Conservation (phyloP, 1,140 invertebrate species). For the Maconellicoccus hirsutus region DNA sequence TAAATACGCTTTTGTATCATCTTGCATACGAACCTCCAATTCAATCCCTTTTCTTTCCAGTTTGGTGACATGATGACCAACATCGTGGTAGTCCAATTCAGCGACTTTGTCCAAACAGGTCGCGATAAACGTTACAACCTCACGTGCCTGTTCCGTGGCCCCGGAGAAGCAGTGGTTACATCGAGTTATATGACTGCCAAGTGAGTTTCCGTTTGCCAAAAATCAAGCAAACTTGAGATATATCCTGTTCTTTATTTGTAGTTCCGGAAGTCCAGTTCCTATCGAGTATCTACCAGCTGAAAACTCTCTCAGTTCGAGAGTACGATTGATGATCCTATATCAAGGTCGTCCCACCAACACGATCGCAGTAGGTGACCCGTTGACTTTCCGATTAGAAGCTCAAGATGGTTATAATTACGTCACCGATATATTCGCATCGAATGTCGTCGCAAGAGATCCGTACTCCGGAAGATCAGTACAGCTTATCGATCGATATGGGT, state of each 20-base stretch:
- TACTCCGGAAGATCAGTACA: slow-evolving; percentile 81
- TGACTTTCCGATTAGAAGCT: slow-evolving; percentile 78
- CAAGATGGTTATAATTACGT: slow-evolving; percentile 79
- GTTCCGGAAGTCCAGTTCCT: slow-evolving; percentile 77
- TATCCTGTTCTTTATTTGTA: slow-evolving; percentile 24
- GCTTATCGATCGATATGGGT: slow-evolving; percentile 80
- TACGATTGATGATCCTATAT: slow-evolving; percentile 71
- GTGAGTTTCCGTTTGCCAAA: slow-evolving; percentile 39
- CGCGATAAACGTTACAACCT: slow-evolving; percentile 83
- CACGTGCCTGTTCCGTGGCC: slow-evolving; percentile 78
- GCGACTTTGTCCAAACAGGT: slow-evolving; percentile 81
- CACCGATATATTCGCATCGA: slow-evolving; percentile 83
- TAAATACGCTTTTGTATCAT: slow-evolving; percentile 34
- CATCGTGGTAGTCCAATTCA: slow-evolving; percentile 87
- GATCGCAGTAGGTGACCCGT: slow-evolving; percentile 83
- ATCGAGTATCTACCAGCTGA: slow-evolving; percentile 84
- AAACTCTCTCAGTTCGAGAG: slow-evolving; percentile 75
- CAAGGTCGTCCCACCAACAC: slow-evolving; percentile 82
- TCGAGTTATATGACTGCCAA: slow-evolving; percentile 86
- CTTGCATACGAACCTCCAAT: not conserved
- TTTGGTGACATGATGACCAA: slow-evolving; percentile 87
- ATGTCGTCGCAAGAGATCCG: slow-evolving; percentile 84
- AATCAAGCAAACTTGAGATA: not conserved
- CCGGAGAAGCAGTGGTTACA: slow-evolving; percentile 82
- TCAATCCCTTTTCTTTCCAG: slow-evolving; percentile 37